phyloP scores from a whole-genome alignment of 2,113 vertebrate species.

The Aptenodytes patagonicus region DNA sequence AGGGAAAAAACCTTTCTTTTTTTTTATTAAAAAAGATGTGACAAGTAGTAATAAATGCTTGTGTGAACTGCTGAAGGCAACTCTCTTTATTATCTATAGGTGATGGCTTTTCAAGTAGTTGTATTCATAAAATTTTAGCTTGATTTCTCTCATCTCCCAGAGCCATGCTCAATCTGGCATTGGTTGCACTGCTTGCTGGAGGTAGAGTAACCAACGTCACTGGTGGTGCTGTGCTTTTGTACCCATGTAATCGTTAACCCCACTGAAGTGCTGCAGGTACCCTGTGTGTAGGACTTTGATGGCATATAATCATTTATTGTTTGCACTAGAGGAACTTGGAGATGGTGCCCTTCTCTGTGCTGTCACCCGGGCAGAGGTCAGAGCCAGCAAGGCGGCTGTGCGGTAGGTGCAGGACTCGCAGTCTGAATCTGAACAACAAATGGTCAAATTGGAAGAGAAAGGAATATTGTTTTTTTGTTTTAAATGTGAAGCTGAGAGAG shows the following conservation, averaged over 20 bases:
- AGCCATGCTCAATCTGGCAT: background rate
- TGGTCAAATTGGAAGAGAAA: background rate
- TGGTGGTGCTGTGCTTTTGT: background rate
- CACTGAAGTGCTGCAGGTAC: background rate
- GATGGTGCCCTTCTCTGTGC: background rate
- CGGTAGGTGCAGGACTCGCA: accelerated
- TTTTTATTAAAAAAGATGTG: background rate
- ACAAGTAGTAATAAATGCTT: background rate
- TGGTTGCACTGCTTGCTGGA: background rate
- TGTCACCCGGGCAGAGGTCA: background rate
- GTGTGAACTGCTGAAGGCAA: background rate
- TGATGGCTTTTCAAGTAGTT: background rate
- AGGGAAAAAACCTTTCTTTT: background rate
- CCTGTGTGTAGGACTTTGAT: background rate
- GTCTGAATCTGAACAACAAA: background rate
- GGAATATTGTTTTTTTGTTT: accelerated
- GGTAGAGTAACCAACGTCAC: accelerated
- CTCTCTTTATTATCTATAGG: background rate
- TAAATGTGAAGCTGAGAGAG: background rate
- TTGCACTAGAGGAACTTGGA: background rate
- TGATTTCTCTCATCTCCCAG: background rate
- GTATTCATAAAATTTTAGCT: background rate
- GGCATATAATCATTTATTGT: background rate
- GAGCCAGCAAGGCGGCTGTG: background rate
- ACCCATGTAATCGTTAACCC: background rate